Base-by-base conservation (phyloP, 2,888 invertebrate species). In the Mamestra brassicae region DNA sequence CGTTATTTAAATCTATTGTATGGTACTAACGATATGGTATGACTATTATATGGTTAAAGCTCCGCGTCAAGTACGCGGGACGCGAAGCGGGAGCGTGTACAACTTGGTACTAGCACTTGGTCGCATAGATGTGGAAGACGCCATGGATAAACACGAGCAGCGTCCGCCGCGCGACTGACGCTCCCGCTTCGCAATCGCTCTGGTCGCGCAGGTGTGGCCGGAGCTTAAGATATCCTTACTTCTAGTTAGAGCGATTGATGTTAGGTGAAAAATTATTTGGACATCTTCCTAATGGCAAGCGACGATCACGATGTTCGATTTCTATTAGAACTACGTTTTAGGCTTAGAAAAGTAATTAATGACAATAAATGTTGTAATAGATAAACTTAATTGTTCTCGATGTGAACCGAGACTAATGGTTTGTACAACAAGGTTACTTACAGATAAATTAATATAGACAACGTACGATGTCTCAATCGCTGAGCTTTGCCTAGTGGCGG, bases 391-490 rank as follows among this genome's bases (percentile, higher is more conserved):
- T 4, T 47, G 45, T 54, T 60, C 66, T 63, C 67, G 45, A 58
- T 50, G 60, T 61, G 13, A 15, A 17, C 62, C 58, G 58, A 77
- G 36, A 50, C 71, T 54, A 64, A 10, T 64, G 15, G 38, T 76
- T 76, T 64, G 64, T 75, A 76, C 64, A 76, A 61, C 70, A 78
- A 78, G 71, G 62, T 36, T 60, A 61, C 55, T 65, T 69, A 50
- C 13, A n/a, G 26, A 45, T 6, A 36, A 6, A 42, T 36, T 42
- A 52, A 4, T 38, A 1, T 8, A 47, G n/a, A n/a, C 17, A 38
- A 10, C 13, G 26, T 26, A 13, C 10, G 15, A 13, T 26, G 26
- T 13, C 45, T n/a, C 11, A 2, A 36, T 36, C 4, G 61, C 5
- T 7, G n/a, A 13, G n/a, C 42, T 45, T 7, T 26, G n/a, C 11